Evolutionary conservation across 2,888 invertebrate genomes (phyloP), one percentile per base, ranked within the genome.

Genomic region (Drosophila prolongata): DNA sequence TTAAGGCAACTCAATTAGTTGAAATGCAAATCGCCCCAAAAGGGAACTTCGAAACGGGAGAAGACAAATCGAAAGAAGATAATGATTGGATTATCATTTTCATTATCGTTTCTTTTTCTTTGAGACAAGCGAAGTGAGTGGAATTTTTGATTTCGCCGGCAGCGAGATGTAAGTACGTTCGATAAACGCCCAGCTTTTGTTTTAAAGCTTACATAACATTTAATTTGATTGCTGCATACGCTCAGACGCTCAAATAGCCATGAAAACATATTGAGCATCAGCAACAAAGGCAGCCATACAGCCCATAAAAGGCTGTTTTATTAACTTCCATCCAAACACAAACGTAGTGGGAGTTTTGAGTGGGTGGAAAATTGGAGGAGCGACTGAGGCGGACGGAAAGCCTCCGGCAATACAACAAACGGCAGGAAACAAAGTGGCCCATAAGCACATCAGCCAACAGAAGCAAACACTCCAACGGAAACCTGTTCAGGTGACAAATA

Each of bases 191-290:
- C 38, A 38, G 53, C 49, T 54, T 42, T 68, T 67, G 74, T 77
- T 85, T 81, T 75, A 87, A 85, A 81, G 87, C 82, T 64, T 65
- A 71, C 86, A 86, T 80, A 80, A 76, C 83, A 86, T 88, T 83
- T 88, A 88, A 88, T 86, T 86, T 88, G 87, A 83, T 82, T 88
- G 87, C 87, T 73, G 83, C 87, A 82, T 78, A 78, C 81, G 71
- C 74, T 70, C 71, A 71, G 80, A 80, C 83, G 72, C 81, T 79
- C 66, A 77, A 85, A 87, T 74, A 73, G 77, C 85, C 82, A 87
- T 83, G 86, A 85, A 83, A 83, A 87, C 82, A 85, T 83, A 83
- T 83, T 87, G 82, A 81, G 82, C 86, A 68, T 67, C 81, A 66
- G 55, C 46, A 62, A 27, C 62, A 61, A 42, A 27, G 34, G 66